Evolutionary conservation across 30 jellyfish, hydroid and myxozoan species (phyloP).

Genomic region (Aurelia coerulea): DNA sequence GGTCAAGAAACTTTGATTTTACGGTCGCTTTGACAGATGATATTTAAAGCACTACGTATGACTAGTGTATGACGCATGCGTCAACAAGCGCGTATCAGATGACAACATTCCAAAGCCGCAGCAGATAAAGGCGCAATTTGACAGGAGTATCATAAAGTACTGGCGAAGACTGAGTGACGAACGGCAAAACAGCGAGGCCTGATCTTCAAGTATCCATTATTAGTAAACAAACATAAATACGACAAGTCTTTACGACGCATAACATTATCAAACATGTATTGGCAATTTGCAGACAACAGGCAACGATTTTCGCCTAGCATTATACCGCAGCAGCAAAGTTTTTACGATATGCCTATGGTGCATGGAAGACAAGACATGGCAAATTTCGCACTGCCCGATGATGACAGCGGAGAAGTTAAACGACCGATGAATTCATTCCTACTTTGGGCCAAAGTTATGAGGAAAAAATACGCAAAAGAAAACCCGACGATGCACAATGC

Average conservation of each 20-base stretch:
- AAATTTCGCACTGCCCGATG: conserved; percentile 59
- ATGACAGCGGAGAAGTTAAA: conserved; percentile 89
- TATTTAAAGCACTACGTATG: conserved; percentile 30
- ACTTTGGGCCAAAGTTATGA: conserved; percentile 97
- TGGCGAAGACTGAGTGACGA: conserved; percentile 25
- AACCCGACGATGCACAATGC: conserved; percentile 98
- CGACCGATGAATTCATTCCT: conserved; percentile 97
- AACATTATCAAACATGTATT: conserved; percentile 27
- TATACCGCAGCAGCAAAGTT: conserved; percentile 53
- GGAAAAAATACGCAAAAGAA: conserved; percentile 91
- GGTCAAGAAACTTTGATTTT: no score
- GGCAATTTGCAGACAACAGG: conserved; percentile 74
- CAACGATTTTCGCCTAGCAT: conserved; percentile 55
- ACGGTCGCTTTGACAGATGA: conserved; percentile 13
- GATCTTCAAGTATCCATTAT: neutral
- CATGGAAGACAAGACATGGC: conserved; percentile 60
- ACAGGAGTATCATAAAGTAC: neutral
- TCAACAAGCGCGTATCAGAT: conserved; percentile 38
- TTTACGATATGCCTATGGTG: conserved; percentile 51
- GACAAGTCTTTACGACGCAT: conserved; percentile 33
- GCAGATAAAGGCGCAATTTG: conserved; percentile 19
- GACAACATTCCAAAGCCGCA: conserved; percentile 44
- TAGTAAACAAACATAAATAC: neutral
- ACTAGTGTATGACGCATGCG: conserved; percentile 71
- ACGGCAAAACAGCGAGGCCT: conserved; percentile 20